Base-by-base conservation (phyloP, 1,140 invertebrate species). In the Drosophila elegans region DNA sequence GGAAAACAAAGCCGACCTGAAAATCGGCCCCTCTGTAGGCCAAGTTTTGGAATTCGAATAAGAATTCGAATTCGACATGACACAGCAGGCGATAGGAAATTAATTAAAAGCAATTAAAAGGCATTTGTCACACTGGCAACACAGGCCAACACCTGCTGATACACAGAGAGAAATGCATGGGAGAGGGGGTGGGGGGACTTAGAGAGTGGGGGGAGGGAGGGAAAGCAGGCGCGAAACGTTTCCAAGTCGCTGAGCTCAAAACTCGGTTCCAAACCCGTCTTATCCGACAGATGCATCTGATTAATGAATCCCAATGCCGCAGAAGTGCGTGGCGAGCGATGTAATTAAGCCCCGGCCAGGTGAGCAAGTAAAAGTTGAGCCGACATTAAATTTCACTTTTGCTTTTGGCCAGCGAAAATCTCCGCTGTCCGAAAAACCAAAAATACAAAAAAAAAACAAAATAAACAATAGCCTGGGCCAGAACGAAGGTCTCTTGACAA, bases 211-310 rank as follows among this genome's bases (percentile, higher is more conserved):
- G 41, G 11, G 4, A 21, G 32, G 34, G 36, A 41, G 51, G 68
- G 69, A 73, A 73, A 73, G 69, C 63, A 52, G 53, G 13, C 25
- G 46, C 11, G 11, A 25, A 38, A 27, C 5, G 54, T 57, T 66
- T 66, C 53, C 34, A 46, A 67, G 79, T 46, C 71, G 79, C 60
- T 77, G 74, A 62, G 44, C 61, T 53, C 29, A 10, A 34, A 38
- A 57, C 57, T 46, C 54, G 21, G 38, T 29, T 34, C 39, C 53
- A 62, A 46, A 63, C 48, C 67, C 59, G 34, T 75, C 74, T 85
- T 85, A 85, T 85, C 82, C 82, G 83, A 88, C 84, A 88, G 84
- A 88, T 88, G 84, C 84, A 88, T 89, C 84, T 88, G 84, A 88
- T 88, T 88, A 88, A 88, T 88, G 83, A 89, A 84, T 89, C 80